Conservation (phyloP, 1,140 invertebrate genomes). For the Euura saliciscinereae region DNA sequence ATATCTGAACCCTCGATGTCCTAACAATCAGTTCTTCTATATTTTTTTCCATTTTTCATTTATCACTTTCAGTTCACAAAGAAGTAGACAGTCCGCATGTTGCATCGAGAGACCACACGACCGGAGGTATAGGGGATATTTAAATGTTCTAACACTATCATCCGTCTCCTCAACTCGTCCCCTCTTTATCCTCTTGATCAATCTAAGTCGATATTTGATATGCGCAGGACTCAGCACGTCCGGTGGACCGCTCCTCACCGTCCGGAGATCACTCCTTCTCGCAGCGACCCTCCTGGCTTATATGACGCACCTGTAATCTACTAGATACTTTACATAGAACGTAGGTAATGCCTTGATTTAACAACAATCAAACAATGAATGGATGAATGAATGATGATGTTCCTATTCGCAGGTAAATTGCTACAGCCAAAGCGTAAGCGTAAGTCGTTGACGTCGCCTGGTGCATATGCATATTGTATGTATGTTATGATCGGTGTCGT, state of each 20-base stretch:
- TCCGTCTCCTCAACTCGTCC: no score
- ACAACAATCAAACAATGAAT: neutral
- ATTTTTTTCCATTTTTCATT: no score
- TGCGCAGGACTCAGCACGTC: neutral
- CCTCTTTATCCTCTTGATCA: no score
- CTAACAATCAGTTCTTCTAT: neutral
- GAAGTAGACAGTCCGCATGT: slow-evolving; percentile 13
- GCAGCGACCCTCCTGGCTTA: slow-evolving; percentile 43
- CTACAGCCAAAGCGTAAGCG: slow-evolving; percentile 52
- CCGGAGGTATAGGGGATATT: neutral
- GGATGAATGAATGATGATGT: slow-evolving; percentile 1
- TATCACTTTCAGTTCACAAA: no score
- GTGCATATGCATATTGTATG: neutral
- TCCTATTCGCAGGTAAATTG: slow-evolving; percentile 44
- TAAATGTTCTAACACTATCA: no score
- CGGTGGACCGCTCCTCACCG: slow-evolving; percentile 22
- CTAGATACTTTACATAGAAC: slow-evolving; percentile 34
- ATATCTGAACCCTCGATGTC: no score
- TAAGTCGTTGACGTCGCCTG: neutral
- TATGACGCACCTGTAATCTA: slow-evolving; percentile 44
- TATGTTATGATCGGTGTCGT: neutral
- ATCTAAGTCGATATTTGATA: no score
- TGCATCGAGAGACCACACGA: slow-evolving; percentile 1
- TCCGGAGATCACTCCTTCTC: slow-evolving; percentile 39
- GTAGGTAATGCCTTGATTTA: slow-evolving; percentile 32